phyloP scores from a whole-genome alignment of 1,140 invertebrate genomes.

The Hyles vespertilio region DNA sequence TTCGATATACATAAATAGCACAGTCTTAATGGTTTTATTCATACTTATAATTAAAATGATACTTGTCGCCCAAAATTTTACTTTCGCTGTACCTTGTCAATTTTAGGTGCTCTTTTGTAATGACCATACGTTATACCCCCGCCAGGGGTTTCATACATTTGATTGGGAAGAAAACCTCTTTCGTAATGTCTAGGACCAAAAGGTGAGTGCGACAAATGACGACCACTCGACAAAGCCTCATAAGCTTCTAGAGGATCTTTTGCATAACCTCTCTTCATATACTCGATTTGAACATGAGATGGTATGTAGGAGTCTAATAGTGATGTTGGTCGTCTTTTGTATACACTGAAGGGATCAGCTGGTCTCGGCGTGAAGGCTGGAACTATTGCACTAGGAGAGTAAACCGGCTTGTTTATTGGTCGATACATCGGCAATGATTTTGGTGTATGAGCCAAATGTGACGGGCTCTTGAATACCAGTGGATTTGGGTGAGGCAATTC shows the following conservation, averaged over 20 bases:
- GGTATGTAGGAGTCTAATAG: constrained; percentile 71
- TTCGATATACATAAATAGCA: too few species aligned
- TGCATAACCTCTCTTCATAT: constrained; percentile 62
- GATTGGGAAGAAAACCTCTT: constrained; percentile 69
- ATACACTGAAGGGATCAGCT: constrained; percentile 36
- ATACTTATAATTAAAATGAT: too few species aligned
- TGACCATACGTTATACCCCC: constrained; percentile 61
- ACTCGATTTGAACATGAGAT: constrained; percentile 66
- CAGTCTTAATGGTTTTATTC: too few species aligned
- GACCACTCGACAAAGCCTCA: constrained; percentile 55
- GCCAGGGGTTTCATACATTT: constrained; percentile 64
- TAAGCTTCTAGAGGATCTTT: constrained; percentile 65
- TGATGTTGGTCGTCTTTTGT: constrained; percentile 58
- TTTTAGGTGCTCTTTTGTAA: constrained; percentile 59
- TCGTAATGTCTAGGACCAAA: constrained; percentile 55
- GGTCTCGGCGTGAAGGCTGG: constrained; percentile 38
- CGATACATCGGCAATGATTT: constrained; percentile 56
- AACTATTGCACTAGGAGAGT: constrained; percentile 29
- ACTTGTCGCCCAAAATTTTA: constrained; percentile 2
- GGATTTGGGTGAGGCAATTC: constrained; percentile 58
- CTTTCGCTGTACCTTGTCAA: constrained; percentile 33
- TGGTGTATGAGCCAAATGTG: constrained; percentile 57
- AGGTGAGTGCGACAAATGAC: constrained; percentile 35
- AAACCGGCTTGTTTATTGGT: constrained; percentile 46
- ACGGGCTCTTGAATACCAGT: constrained; percentile 45